These are phyloP conservation scores for Lasioglossum baleicum DNA, from an alignment of 1,140 invertebrate species.

Conservation along the genomic window DNA sequence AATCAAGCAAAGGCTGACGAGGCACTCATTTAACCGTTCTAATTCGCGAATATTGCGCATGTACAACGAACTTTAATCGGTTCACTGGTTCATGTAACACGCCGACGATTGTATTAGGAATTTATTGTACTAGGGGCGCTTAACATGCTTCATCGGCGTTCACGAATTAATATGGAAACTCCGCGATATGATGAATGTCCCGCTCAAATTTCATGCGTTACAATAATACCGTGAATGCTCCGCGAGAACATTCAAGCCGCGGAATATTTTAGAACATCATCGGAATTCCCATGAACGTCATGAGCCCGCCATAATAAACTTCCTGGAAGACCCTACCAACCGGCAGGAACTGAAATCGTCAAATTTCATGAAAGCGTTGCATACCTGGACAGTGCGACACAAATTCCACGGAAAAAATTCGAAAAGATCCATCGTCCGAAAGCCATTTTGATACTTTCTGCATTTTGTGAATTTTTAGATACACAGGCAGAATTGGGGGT, in stretches of 20 bases:
- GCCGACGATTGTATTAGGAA: slow-evolving; percentile 39
- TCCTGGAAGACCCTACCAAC: too few relatives aligned
- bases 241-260: not conserved
- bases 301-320: too few relatives aligned
- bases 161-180: slow-evolving; percentile 32
- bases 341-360: too few relatives aligned
- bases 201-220: slow-evolving; percentile 16
- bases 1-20: slow-evolving; percentile 42
- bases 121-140: slow-evolving; percentile 38
- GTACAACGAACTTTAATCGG: slow-evolving; percentile 42
- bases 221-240: not conserved
- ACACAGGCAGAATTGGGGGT: too few relatives aligned
- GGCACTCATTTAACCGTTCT: slow-evolving; percentile 41
- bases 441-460: too few relatives aligned
- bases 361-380: too few relatives aligned
- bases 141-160: slow-evolving; percentile 36
- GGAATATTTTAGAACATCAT: not conserved
- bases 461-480: too few relatives aligned
- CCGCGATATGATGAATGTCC: slow-evolving; percentile 25
- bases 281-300: too few relatives aligned
- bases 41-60: slow-evolving; percentile 41
- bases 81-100: slow-evolving; percentile 42
- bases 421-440: too few relatives aligned
- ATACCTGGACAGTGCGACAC: too few relatives aligned
- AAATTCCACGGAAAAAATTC: too few relatives aligned